Evolutionary conservation across 2,797 vertebrate species (phyloP), one percentile per base, ranked within the genome.

Genomic region (Amphiprion clarkii): DNA sequence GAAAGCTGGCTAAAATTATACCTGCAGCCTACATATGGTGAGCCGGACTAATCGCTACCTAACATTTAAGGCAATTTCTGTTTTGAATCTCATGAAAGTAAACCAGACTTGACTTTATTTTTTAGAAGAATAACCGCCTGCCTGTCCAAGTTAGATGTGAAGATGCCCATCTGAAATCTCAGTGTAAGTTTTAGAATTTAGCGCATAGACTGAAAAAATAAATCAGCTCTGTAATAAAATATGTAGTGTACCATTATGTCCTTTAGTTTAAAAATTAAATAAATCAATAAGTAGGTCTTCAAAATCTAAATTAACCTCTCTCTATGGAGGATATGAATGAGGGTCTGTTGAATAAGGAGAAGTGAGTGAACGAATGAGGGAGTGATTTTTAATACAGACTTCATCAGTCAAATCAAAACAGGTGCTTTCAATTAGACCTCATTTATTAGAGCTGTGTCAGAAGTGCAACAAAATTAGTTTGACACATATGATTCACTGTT

Each of bases 351-450:
- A 19, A 29, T 39, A 21, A 44, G 11, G 6, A 59, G 12, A 7
- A 65, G 16, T 14, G 40, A 62, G 17, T 49, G 55, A 49, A 5
- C 21, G n/a, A 66, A 16, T 44, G 21, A 39, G 29, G 14, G n/a
- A 46, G 9, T 29, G 3, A 25, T 21, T 63, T 16, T 21, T 5
- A 49, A 44, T 46, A 33, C 54, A 10, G 27, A 54, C 6, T 58
- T 61, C 31, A 59, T 60, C 44, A 58, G 62, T 44, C n/a, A 54
- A 68, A 12, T 60, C 54, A 67, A 11, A 67, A 73, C 44, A 68
- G 56, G 36, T 65, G 52, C 56, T 55, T 63, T 51, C 13, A 72
- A 65, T 73, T 49, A 68, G 56, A 60, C 31, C 48, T 54, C 46
- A 27, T 29, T 31, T 21, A n/a, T 64, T 70, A 39, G 12, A 4